Evolutionary conservation across 2,888 invertebrate genomes (phyloP).

Genomic region (Drosophila mulleri): DNA sequence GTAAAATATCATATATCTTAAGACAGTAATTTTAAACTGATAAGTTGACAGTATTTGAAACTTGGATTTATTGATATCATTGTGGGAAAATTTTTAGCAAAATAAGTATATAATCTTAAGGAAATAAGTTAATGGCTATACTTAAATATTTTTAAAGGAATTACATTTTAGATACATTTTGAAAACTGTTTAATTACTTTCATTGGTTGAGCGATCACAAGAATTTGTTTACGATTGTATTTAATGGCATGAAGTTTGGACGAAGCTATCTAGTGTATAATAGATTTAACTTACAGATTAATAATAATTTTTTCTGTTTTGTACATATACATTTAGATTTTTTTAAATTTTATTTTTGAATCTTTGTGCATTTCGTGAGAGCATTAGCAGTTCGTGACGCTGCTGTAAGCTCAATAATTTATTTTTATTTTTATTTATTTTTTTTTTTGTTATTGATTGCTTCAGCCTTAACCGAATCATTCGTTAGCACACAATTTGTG

Average conservation of each 20-base stretch:
- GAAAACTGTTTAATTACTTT: background rate
- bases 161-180: fast-evolving
- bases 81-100: background rate
- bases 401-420: background rate
- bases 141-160: too few species aligned
- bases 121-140: background rate
- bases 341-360: background rate
- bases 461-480: conserved; percentile 20
- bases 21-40: background rate
- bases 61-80: background rate
- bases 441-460: conserved; percentile 28
- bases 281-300: too few species aligned
- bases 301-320: too few species aligned
- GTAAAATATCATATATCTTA: background rate
- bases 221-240: too few species aligned
- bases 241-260: too few species aligned
- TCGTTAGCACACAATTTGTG: conserved; percentile 48
- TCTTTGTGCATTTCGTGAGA: background rate
- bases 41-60: background rate
- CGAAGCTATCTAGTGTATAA: too few species aligned
- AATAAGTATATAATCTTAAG: background rate
- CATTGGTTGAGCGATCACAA: too few species aligned
- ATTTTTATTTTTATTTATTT: background rate
- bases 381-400: conserved; percentile 16
- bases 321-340: too few species aligned